Evolutionary conservation across 2,888 invertebrate genomes (phyloP).

Genomic region (Colletes collaris): DNA sequence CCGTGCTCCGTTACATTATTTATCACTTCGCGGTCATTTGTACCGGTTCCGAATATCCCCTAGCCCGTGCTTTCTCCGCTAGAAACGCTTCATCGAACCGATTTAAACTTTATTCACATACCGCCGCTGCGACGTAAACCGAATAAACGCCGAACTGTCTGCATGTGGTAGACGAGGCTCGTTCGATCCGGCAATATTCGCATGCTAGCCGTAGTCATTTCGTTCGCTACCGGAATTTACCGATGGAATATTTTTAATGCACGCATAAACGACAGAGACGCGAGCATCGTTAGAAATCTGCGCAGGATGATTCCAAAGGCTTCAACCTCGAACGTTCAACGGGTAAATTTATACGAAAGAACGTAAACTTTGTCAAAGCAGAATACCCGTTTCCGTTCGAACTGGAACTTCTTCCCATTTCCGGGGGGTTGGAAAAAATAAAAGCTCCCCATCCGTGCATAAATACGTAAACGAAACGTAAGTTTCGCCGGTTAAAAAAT

Average conservation of each 20-base stretch:
- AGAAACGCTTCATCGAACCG: constrained; percentile 24
- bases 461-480: too few species aligned
- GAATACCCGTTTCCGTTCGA: too few species aligned
- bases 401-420: too few species aligned
- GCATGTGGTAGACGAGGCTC: constrained; percentile 14
- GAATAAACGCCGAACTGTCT: constrained; percentile 37
- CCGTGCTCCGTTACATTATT: constrained; percentile 72
- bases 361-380: too few species aligned
- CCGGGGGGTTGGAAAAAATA: too few species aligned
- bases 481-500: too few species aligned
- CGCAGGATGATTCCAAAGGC: too few species aligned
- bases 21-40: constrained; percentile 72
- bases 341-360: too few species aligned
- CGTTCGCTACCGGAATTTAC: not conserved
- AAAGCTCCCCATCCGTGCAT: too few species aligned
- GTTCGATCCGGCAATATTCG: not conserved
- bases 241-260: not conserved
- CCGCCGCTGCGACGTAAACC: constrained; percentile 34
- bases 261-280: not conserved
- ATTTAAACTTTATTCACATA: constrained; percentile 44
- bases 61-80: constrained; percentile 40
- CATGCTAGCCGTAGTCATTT: not conserved
- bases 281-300: too few species aligned
- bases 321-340: too few species aligned
- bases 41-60: constrained; percentile 62